These are phyloP conservation scores for Podarcis cretensis DNA, from an alignment of 2,113 vertebrate genomes.

Conservation along the genomic window DNA sequence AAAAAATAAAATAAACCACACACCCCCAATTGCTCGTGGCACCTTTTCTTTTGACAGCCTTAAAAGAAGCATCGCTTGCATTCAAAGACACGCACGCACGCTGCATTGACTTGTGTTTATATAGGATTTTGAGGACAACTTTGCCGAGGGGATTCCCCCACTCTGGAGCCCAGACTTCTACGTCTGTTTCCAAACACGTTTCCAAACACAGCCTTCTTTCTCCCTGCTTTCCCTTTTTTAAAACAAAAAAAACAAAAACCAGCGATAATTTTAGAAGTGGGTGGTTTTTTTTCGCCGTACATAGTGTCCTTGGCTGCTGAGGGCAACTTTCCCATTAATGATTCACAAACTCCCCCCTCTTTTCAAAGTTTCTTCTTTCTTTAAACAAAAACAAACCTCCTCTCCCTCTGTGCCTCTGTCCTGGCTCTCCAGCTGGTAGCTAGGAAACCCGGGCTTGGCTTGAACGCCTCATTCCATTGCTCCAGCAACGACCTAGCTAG, in stretches of 20 bases:
- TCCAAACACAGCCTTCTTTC: neutral
- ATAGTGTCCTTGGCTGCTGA: neutral
- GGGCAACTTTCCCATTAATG: conserved; percentile 18
- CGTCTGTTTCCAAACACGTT: neutral
- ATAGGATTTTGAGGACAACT: neutral
- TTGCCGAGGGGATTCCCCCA: neutral
- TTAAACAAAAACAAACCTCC: neutral
- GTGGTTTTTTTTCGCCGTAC: neutral
- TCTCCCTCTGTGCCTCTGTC: neutral
- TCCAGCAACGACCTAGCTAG: neutral
- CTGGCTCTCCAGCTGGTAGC: neutral
- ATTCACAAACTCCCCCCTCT: conserved; percentile 10
- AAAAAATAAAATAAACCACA: neutral
- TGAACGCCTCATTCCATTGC: neutral
- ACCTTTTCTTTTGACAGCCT: neutral
- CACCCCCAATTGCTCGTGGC: neutral
- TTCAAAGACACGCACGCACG: neutral
- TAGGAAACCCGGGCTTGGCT: conserved; percentile 11
- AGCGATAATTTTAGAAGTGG: conserved; percentile 11
- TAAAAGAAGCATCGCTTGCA: neutral
- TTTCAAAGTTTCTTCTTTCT: neutral
- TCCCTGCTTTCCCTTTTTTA: neutral
- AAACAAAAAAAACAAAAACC: neutral
- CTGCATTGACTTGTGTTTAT: neutral
- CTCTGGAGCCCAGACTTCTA: no score